These are phyloP conservation scores for Drosophila novamexicana DNA, from an alignment of 1,140 invertebrate genomes.

Conservation along the genomic window DNA sequence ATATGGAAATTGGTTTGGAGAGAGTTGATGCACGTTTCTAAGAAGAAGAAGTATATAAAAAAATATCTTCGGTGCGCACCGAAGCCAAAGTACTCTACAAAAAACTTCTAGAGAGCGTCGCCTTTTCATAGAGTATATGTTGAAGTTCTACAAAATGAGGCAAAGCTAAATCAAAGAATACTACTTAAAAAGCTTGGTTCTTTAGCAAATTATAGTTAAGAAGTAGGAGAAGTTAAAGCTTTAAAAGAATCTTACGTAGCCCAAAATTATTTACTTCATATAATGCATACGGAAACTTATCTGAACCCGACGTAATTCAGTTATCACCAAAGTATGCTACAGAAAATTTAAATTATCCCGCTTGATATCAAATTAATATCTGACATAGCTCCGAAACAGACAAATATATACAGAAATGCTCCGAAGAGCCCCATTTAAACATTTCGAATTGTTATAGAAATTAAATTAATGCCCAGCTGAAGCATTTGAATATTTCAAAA, in stretches of 20 bases:
- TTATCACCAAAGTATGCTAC: conserved; percentile 10
- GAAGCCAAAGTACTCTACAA: conserved; percentile 19
- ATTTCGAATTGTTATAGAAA: too few species aligned
- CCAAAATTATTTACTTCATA: not conserved
- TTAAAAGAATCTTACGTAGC: not conserved
- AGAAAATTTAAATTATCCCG: not conserved
- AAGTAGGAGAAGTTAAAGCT: not conserved
- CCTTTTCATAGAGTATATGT: conserved; percentile 1
- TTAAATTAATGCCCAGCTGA: not conserved
- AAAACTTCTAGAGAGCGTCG: not conserved
- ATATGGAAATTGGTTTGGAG: conserved; percentile 24
- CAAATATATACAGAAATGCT: not conserved
- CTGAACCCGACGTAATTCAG: not conserved
- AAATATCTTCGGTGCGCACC: conserved; percentile 28
- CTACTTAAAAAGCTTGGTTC: conserved; percentile 58
- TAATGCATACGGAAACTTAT: not conserved
- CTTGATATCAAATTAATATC: not conserved
- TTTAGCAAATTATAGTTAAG: conserved; percentile 46
- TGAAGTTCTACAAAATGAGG: conserved; percentile 20
- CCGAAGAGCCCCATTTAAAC: too few species aligned
- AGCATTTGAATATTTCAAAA: not conserved
- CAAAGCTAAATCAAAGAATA: conserved; percentile 27
- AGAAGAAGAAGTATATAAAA: conserved; percentile 9
- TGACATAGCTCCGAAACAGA: not conserved
- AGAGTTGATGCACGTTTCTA: conserved; percentile 28